A percentile compares a stretch with the other conserved stretches of the same genome.
Conservation (phyloP, 2,888 invertebrate species). For the Diplazon laetatorius region DNA sequence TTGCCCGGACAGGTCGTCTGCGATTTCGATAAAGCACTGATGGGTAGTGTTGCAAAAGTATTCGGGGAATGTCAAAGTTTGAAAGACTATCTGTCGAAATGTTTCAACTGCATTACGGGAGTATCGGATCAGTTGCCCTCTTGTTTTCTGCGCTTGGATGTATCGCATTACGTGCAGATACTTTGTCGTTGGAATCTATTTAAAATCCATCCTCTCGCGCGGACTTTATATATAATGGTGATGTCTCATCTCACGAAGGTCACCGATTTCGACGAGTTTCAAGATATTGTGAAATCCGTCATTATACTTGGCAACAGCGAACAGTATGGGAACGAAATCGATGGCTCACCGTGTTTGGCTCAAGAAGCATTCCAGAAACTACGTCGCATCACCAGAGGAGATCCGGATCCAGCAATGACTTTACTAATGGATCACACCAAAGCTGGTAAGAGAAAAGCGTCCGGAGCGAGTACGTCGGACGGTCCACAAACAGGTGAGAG, state of each 20-base stretch:
- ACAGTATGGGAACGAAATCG: too few species aligned
- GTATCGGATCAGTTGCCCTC: slow-evolving; percentile 25
- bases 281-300: too few species aligned
- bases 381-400: too few species aligned
- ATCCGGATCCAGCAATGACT: too few species aligned
- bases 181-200: slow-evolving; percentile 43
- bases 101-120: slow-evolving; percentile 15
- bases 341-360: too few species aligned
- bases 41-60: slow-evolving; percentile 52
- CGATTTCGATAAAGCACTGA: slow-evolving; percentile 61
- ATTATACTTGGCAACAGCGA: too few species aligned
- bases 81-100: slow-evolving; percentile 31
- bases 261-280: too few species aligned
- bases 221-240: slow-evolving; percentile 32
- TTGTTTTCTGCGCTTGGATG: slow-evolving; percentile 47
- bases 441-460: too few species aligned
- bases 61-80: slow-evolving; percentile 39
- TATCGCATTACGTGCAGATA: slow-evolving; percentile 49
- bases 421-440: too few species aligned
- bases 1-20: slow-evolving; percentile 53
- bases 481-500: too few species aligned
- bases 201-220: slow-evolving; percentile 35
- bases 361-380: too few species aligned
- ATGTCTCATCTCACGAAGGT: slow-evolving; percentile 10
- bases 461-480: too few species aligned